A percentile compares a stretch with the other conserved stretches of the same genome.
phyloP scores from a whole-genome alignment of 1,140 invertebrate genomes.

The Sminthurinus signatus region DNA sequence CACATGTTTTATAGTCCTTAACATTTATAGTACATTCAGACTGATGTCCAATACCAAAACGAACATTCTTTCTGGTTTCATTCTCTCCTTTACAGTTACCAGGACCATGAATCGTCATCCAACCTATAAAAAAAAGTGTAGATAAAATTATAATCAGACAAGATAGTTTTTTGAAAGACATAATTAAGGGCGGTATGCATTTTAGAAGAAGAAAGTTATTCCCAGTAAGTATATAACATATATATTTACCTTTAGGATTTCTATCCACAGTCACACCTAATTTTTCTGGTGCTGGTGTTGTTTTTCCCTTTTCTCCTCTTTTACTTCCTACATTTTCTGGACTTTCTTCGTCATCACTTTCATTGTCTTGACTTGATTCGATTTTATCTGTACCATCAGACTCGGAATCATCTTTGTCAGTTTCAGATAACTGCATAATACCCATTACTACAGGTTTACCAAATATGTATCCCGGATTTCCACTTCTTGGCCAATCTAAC shows the following conservation, averaged over 20 bases:
- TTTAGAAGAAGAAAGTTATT: too few species aligned
- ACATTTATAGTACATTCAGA: constrained; percentile 19
- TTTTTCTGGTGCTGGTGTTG: background rate
- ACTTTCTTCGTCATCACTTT: constrained; percentile 15
- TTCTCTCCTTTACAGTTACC: constrained; percentile 14
- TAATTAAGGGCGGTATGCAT: too few species aligned
- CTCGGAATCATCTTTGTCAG: background rate
- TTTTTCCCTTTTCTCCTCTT: background rate
- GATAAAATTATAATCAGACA: too few species aligned
- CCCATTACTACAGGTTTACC: constrained; percentile 55
- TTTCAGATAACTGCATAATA: background rate
- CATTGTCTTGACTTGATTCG: background rate
- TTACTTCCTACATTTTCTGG: background rate
- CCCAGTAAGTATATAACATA: too few species aligned
- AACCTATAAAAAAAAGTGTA: too few species aligned
- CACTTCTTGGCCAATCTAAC: constrained; percentile 52
- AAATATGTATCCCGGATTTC: constrained; percentile 60
- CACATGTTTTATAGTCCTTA: constrained; percentile 15
- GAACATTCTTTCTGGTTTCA: constrained; percentile 13
- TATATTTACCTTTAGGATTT: background rate
- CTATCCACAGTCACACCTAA: background rate
- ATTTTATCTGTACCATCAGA: constrained; percentile 1
- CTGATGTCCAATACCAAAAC: constrained; percentile 24
- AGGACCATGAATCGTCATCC: constrained; percentile 23
- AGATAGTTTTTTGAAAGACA: background rate